These are phyloP conservation scores for Hybos culiciformis DNA, from an alignment of 2,888 invertebrate species.

Conservation along the genomic window DNA sequence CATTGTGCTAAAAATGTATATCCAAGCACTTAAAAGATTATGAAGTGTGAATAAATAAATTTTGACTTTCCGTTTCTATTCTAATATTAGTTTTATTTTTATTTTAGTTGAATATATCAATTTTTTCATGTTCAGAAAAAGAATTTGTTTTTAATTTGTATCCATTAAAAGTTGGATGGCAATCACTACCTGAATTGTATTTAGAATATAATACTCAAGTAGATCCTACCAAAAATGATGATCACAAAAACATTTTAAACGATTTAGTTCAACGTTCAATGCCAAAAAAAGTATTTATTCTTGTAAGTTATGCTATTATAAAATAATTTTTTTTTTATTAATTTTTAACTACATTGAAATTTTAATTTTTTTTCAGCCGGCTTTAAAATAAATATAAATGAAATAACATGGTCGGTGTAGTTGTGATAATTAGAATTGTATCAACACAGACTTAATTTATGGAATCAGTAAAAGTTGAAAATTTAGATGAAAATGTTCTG, in stretches of 20 bases:
- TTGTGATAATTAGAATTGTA: not conserved
- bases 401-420: not conserved
- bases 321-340: no score
- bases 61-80: not conserved
- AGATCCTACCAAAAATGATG: conserved; percentile 29
- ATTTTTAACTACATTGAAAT: not conserved
- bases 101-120: conserved; percentile 31
- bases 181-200: conserved; percentile 30
- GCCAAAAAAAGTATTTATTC: conserved; percentile 35
- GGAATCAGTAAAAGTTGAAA: no score
- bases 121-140: conserved; percentile 32
- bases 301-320: no score
- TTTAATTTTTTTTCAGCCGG: not conserved
- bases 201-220: conserved; percentile 32
- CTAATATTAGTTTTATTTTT: not conserved
- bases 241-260: conserved; percentile 27
- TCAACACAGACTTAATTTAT: no score
- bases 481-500: not conserved
- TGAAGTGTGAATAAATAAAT: not conserved
- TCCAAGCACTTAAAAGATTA: not conserved
- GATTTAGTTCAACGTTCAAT: conserved; percentile 34
- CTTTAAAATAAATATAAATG: not conserved
- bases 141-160: conserved; percentile 33
- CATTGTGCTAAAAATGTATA: no score
- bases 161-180: conserved; percentile 35